phyloP scores from a whole-genome alignment of 2,888 invertebrate species.

The Hirudinaria manillensis region DNA sequence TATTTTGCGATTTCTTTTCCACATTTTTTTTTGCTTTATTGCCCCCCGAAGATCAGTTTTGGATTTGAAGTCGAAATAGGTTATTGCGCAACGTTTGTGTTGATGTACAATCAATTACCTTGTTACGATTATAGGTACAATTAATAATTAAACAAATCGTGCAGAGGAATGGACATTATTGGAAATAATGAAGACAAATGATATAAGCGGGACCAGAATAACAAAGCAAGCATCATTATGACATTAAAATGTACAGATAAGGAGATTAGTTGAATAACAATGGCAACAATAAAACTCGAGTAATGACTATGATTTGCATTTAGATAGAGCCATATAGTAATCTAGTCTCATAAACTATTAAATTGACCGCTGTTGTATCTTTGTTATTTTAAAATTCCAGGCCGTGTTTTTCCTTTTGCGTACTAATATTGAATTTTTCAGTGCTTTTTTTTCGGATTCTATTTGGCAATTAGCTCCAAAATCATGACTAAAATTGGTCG shows the following conservation, averaged over 20 bases:
- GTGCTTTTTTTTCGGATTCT: background rate
- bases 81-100: too few species aligned
- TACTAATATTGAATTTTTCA: background rate
- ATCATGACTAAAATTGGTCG: background rate
- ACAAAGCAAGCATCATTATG: conserved; percentile 22
- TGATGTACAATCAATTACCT: too few species aligned
- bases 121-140: too few species aligned
- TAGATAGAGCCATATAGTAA: conserved; percentile 27
- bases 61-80: too few species aligned
- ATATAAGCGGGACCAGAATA: conserved; percentile 9
- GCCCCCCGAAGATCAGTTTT: too few species aligned
- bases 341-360: conserved; percentile 24
- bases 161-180: background rate
- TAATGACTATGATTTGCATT: conserved; percentile 25
- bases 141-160: background rate
- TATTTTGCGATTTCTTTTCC: too few species aligned
- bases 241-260: conserved; percentile 27
- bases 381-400: background rate
- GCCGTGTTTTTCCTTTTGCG: background rate
- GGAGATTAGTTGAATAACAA: conserved; percentile 23
- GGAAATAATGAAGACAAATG: conserved; percentile 13
- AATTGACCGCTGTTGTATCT: conserved; percentile 11
- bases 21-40: too few species aligned
- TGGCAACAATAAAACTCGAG: conserved; percentile 22
- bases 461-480: background rate